Base-by-base conservation (phyloP, 2,888 invertebrate species). In the Campopleginae sp. region DNA sequence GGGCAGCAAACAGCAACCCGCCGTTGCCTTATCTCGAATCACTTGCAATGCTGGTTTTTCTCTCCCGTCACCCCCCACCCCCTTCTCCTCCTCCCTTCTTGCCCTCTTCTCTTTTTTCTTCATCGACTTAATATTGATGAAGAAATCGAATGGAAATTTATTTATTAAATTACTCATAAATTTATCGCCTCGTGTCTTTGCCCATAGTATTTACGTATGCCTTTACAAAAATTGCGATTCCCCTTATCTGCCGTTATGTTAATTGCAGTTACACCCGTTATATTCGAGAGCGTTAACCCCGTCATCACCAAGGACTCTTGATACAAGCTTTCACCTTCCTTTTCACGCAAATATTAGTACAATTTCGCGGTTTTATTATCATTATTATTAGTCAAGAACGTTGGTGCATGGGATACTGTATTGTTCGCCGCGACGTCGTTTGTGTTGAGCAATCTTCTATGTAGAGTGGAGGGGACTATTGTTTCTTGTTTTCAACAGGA, bases 161-260 rank as follows among this genome's bases (percentile, higher is more conserved):
- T 66, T 66, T 74, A 82, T 82, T 51, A 68, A 85, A 85, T 75
- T 76, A 79, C 61, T 63, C 79, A 70, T 78, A 72, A 72, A 85
- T 71, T 48, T 71, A 81, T 54, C 33, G n/a, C 42, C 12, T 70
- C 61, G 38, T 46, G 12, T 27, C 23, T 74, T 44, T 31, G 51
- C 72, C 46, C 8, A 54, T 51, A 51, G 42, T 80, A 80, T 72
- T 65, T 17, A 23, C 71, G 51, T 31, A 42, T 78, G 68, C 44
- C 33, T 71, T 63, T 12, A 82, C 82, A 80, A 85, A 80, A 71
- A 58, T 71, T 72, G 79, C 85, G 42, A 85, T 85, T 82, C 82
- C 54, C 58, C 82, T 85, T 85, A 85, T 85, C 85, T 71, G 58
- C 31, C 66, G 68, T 85, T 82, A 85, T 80, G 82, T 80, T 85